Evolutionary conservation across 2,113 vertebrate genomes (phyloP), one percentile per base, ranked within the genome.

Genomic region (Nothoprocta pentlandii): DNA sequence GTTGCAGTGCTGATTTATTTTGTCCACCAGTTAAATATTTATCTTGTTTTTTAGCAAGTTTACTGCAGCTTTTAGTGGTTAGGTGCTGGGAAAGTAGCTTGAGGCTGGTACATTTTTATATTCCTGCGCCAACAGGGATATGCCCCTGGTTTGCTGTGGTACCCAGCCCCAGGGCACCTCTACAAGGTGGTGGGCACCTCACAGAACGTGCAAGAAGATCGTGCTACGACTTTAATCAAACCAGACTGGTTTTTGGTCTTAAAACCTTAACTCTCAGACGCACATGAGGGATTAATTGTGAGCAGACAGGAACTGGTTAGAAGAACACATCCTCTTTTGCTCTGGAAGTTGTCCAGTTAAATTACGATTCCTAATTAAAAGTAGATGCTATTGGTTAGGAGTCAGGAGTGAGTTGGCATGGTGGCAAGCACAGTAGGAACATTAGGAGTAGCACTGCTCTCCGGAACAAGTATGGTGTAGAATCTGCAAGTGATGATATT

Each of bases 321-420:
- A 62, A 79, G 76, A 69, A 36, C 54, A n/a, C 53, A 61, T 70
- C 69, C 13, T 86, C 15, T 81, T 20, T 10, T 76, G 91, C 44
- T 94, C 85, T 68, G 9, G 36, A 73, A 21, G 3, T 68, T 84
- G 80, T 84, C 62, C 16, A 46, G 26, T 69, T 89, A 86, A 93
- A 87, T 49, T 93, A 76, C 2, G 0, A 41, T 44, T 89, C 69
- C 77, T 94, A 84, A 89, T 92, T 90, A 90, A 89, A 96, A 90
- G 76, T 53, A 93, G 44, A 41, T 53, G 21, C 26, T 82, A 12
- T 89, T 93, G 77, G 84, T 76, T 66, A 66, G 69, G 83, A 92
- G 59, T 81, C 61, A 73, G 59, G 76, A 83, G 21, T 14, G 20
- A 41, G 77, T 92, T 89, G 90, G 63, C 83, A 87, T 1, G 80